phyloP scores from a whole-genome alignment of 2,888 invertebrate species.

The Gasteruption jaculator region DNA sequence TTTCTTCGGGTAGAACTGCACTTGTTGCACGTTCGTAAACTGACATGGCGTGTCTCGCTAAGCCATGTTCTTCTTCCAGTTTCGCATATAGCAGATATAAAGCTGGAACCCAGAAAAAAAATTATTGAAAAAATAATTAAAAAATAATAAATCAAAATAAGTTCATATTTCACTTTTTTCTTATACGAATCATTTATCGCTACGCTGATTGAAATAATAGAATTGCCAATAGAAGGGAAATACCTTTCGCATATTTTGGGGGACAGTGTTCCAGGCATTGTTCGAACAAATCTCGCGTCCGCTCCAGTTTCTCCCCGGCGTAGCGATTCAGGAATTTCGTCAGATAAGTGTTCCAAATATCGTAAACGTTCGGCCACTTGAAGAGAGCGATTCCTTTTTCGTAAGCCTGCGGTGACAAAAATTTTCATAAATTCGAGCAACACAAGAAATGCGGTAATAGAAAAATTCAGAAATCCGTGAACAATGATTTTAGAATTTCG shows the following conservation, averaged over 20 bases:
- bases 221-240: neutral
- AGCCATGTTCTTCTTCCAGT: conserved; percentile 95
- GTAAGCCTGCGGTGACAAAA: conserved; percentile 69
- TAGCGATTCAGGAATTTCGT: conserved; percentile 95
- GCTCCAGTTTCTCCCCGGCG: conserved; percentile 91
- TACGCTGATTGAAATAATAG: neutral
- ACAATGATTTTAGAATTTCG: too few relatives aligned
- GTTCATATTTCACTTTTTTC: neutral
- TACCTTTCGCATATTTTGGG: conserved; percentile 86
- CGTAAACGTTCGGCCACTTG: conserved; percentile 99
- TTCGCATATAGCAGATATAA: conserved; percentile 96
- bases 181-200: too few relatives aligned
- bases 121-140: too few relatives aligned
- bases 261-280: conserved; percentile 97
- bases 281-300: conserved; percentile 96
- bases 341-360: conserved; percentile 98
- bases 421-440: conserved; percentile 1
- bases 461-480: too few relatives aligned
- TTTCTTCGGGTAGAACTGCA: conserved; percentile 88
- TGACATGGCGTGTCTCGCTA: conserved; percentile 98
- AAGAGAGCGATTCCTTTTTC: conserved; percentile 97
- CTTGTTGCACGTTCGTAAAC: conserved; percentile 95
- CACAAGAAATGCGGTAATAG: too few relatives aligned
- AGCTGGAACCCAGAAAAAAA: conserved; percentile 45
- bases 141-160: conserved; percentile 5